Percentiles rank a stretch among this genome's conserved stretches.
These are phyloP conservation scores for Brotula barbata DNA, from an alignment of 2,797 vertebrate genomes.

Conservation along the genomic window DNA sequence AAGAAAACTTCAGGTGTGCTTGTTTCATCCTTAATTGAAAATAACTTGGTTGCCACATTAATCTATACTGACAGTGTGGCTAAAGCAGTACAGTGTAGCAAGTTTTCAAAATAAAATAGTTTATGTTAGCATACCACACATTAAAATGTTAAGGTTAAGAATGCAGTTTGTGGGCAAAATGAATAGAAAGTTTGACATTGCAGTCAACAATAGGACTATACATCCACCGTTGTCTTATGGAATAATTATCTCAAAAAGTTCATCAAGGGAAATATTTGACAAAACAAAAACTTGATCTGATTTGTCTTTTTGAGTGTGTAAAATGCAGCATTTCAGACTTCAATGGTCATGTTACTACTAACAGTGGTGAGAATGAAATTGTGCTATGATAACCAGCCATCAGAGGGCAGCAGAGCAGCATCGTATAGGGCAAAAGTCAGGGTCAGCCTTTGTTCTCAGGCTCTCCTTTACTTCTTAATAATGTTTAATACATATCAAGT, in stretches of 20 bases:
- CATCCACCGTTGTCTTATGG: too few species aligned
- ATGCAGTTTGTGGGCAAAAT: not conserved
- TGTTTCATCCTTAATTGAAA: too few species aligned
- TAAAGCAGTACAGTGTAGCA: not conserved
- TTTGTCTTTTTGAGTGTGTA: too few species aligned
- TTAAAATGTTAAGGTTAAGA: conserved; percentile 1
- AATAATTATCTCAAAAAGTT: too few species aligned
- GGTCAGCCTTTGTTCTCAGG: not conserved
- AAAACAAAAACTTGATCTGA: not conserved
- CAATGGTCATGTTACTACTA: too few species aligned
- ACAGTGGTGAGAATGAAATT: not conserved
- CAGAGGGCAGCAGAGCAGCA: conserved; percentile 47
- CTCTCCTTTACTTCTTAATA: not conserved
- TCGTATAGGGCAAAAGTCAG: not conserved
- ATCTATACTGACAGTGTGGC: too few species aligned
- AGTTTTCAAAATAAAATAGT: conserved; percentile 3
- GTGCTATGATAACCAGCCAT: conserved; percentile 21
- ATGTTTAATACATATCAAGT: conserved; percentile 11
- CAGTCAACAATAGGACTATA: too few species aligned
- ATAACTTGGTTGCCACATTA: too few species aligned
- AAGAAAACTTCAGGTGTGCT: too few species aligned
- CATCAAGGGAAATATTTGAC: not conserved
- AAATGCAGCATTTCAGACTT: too few species aligned
- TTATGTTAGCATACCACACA: not conserved
- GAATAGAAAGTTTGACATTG: not conserved